Evolutionary conservation across 2,888 invertebrate genomes (phyloP).

Genomic region (Sinhomidia bicolor): DNA sequence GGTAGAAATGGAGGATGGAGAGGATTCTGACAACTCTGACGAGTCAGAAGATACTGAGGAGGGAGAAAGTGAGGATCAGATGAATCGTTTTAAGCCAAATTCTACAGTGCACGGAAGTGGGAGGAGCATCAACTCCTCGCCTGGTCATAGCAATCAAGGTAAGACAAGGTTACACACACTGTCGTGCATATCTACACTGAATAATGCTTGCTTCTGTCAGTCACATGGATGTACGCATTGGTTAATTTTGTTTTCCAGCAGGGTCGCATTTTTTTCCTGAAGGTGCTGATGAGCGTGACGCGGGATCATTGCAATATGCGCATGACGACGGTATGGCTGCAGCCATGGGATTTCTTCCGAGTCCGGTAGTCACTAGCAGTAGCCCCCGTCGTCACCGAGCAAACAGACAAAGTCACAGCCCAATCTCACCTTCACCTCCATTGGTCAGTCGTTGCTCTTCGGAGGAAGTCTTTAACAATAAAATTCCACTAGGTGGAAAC

Average conservation of each 20-base stretch:
- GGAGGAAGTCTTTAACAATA: slow-evolving; percentile 26
- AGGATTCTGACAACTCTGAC: slow-evolving; percentile 71
- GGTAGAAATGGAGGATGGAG: slow-evolving; percentile 73
- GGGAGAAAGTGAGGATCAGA: slow-evolving; percentile 73
- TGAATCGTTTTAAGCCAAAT: slow-evolving; percentile 68
- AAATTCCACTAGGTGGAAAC: slow-evolving; percentile 6
- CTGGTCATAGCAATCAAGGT: slow-evolving; percentile 66
- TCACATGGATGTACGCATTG: background rate
- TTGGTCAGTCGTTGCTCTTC: slow-evolving; percentile 36
- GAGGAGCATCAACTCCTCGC: slow-evolving; percentile 52
- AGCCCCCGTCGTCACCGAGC: slow-evolving; percentile 48
- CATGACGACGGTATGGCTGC: slow-evolving; percentile 49
- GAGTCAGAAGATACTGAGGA: slow-evolving; percentile 71
- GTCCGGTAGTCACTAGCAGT: slow-evolving; percentile 66
- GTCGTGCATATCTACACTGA: background rate
- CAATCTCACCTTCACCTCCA: slow-evolving; percentile 61
- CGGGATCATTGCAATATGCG: slow-evolving; percentile 60
- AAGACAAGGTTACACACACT: slow-evolving; percentile 13
- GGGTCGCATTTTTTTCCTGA: slow-evolving; percentile 47
- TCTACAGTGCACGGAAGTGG: slow-evolving; percentile 65
- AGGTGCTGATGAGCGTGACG: slow-evolving; percentile 63
- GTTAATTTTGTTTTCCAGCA: background rate
- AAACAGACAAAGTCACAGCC: slow-evolving; percentile 38
- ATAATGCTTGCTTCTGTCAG: too few species aligned
- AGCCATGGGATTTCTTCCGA: slow-evolving; percentile 64